phyloP scores from a whole-genome alignment of 2,113 vertebrate genomes.

The Budorcas taxicolor region DNA sequence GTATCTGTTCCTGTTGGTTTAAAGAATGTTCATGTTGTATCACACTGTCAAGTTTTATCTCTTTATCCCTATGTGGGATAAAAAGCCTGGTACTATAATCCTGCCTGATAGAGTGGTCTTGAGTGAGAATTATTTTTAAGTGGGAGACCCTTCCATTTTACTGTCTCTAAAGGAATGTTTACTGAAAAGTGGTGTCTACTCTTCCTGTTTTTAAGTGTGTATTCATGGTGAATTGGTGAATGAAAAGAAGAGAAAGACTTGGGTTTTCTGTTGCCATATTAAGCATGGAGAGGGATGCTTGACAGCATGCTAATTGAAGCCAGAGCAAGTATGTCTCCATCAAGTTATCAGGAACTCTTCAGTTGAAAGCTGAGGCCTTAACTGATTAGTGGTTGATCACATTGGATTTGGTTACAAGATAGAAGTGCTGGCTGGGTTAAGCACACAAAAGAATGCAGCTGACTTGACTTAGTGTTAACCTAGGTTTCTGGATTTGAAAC shows the following conservation, averaged over 20 bases:
- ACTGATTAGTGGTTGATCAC: neutral
- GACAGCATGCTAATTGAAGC: conserved; percentile 67
- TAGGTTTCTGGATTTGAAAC: conserved; percentile 54
- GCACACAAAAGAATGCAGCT: conserved; percentile 40
- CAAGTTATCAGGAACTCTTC: conserved; percentile 12
- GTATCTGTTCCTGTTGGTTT: conserved; percentile 37
- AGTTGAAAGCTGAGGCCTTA: neutral
- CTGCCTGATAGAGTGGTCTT: conserved; percentile 35
- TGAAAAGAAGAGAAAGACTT: conserved; percentile 34
- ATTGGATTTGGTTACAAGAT: conserved; percentile 1
- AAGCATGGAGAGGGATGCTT: conserved; percentile 63
- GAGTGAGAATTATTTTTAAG: conserved; percentile 44
- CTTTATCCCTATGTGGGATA: conserved; percentile 19
- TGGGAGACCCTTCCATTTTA: conserved; percentile 36
- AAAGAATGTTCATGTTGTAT: conserved; percentile 25
- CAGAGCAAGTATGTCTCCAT: conserved; percentile 55
- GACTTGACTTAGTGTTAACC: conserved; percentile 24
- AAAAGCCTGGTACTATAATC: conserved; percentile 52
- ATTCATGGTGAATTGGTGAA: conserved; percentile 35
- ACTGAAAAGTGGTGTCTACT: conserved; percentile 46
- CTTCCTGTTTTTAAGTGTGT: conserved; percentile 7
- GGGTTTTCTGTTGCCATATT: conserved; percentile 28
- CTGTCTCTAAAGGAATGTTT: conserved; percentile 43
- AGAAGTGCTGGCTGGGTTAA: conserved; percentile 40
- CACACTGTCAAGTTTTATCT: conserved; percentile 40